Conservation (phyloP, 1,140 invertebrate species). For the Drosophila kikkawai region DNA sequence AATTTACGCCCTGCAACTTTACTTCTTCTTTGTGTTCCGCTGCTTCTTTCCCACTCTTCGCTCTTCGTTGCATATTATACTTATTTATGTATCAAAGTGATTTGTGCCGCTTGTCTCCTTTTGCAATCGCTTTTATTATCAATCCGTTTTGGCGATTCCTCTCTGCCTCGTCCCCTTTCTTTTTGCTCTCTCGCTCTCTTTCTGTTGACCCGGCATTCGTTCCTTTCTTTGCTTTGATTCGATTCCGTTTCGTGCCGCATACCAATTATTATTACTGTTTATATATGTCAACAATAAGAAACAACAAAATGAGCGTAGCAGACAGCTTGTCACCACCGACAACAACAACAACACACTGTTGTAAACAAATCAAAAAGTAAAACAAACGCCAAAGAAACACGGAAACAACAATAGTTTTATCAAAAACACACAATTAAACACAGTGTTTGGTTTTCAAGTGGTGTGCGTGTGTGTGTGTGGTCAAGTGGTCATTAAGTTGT, state of each 20-base stretch:
- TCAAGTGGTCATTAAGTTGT: constrained; percentile 47
- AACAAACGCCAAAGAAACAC: constrained; percentile 24
- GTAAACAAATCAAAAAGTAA: constrained; percentile 49
- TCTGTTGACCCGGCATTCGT: constrained; percentile 6
- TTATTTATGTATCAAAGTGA: constrained; percentile 39
- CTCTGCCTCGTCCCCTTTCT: constrained; percentile 5
- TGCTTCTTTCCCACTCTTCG: constrained; percentile 6
- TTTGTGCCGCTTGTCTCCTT: constrained; percentile 47
- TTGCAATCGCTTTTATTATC: constrained; percentile 19
- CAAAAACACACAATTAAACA: not conserved
- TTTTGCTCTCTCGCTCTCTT: constrained; percentile 6
- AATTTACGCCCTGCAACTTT: constrained; percentile 63
- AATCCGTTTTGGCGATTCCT: constrained; percentile 21
- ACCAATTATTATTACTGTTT: constrained; percentile 55
- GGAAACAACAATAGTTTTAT: constrained; percentile 15
- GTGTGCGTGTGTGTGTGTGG: constrained; percentile 12
- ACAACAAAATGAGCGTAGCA: constrained; percentile 43
- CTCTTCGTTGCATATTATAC: constrained; percentile 1
- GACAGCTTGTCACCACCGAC: constrained; percentile 58
- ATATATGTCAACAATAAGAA: constrained; percentile 43
- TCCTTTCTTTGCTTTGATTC: constrained; percentile 10
- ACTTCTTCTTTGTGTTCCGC: constrained; percentile 21
- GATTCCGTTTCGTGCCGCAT: constrained; percentile 37
- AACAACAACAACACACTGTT: constrained; percentile 16
- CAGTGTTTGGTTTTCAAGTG: constrained; percentile 19